Base-by-base conservation (phyloP, 2,113 vertebrate species). In the Canis aureus region DNA sequence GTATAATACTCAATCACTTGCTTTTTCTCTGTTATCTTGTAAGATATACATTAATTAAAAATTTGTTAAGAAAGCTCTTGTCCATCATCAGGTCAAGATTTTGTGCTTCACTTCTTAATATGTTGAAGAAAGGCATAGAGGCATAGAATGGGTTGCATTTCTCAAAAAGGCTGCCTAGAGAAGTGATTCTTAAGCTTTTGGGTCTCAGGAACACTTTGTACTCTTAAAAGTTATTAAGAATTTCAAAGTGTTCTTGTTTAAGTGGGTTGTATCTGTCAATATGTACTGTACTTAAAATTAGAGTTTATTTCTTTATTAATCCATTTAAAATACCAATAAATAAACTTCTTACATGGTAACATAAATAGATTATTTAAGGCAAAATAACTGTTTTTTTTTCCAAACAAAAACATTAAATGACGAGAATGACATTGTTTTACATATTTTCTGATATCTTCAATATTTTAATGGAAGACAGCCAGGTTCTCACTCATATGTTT, bases 191-290 rank as follows among this genome's bases (percentile, higher is more conserved):
- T 57, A 79, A 66, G 53, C 13, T 67, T 80, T 59, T 23, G 16
- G 29, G 16, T 38, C 16, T 53, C 5, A 67, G 22, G 16, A 29
- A 82, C 2, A 3, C 9, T 93, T 90, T 43, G 3, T 22, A 17
- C 11, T 91, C 11, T 59, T 80, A 92, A 96, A 82, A 73, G 35
- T 32, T 27, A 38, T 71, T 79, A 64, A 80, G 29, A 85, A 73
- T 89, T 91, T 88, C 20, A n/a, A 93, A 89, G 29, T 74, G 6
- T 25, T 90, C 59, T 95, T 74, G 57, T 90, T 95, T 85, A 64
- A 66, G 27, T 29, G 32, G n/a, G 29, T 51, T 80, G 29, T 51
- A 43, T 13, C 69, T 95, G 49, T 80, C 35, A 93, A 9, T 38
- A 80, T 22, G 10, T 59, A 49, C 79, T 51, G 20, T 89, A 87